phyloP scores from a whole-genome alignment of 2,797 vertebrate species.

The Phaenicophaeus curvirostris region DNA sequence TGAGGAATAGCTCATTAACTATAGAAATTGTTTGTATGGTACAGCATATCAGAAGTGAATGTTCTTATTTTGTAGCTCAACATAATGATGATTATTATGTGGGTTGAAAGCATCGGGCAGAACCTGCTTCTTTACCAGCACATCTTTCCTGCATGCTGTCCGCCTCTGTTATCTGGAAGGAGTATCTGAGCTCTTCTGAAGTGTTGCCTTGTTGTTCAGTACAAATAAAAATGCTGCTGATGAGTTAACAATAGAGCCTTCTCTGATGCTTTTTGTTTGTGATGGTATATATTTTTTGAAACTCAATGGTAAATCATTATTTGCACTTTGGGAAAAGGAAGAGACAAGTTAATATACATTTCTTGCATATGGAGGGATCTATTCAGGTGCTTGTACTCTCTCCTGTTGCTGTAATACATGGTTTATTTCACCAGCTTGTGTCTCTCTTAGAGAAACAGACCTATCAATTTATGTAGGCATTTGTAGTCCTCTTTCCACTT shows the following conservation, averaged over 20 bases:
- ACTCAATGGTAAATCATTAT: not conserved
- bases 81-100: not conserved
- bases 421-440: conserved; percentile 2
- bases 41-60: not conserved
- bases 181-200: not conserved
- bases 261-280: not conserved
- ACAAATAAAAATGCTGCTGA: not conserved
- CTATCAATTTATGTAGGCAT: conserved; percentile 29
- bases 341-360: not conserved
- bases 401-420: not conserved
- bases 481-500: conserved; percentile 27
- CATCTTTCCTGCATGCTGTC: not conserved
- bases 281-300: conserved; percentile 13
- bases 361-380: not conserved
- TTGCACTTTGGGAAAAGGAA: not conserved
- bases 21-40: accelerated
- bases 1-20: not conserved
- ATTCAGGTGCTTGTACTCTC: not conserved
- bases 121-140: not conserved
- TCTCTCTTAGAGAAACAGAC: not conserved
- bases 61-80: not conserved
- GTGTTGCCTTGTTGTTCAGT: not conserved
- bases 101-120: not conserved
- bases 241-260: not conserved
- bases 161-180: not conserved